Conservation (phyloP, 2,113 vertebrate species). For the Odontesthes bonariensis region DNA sequence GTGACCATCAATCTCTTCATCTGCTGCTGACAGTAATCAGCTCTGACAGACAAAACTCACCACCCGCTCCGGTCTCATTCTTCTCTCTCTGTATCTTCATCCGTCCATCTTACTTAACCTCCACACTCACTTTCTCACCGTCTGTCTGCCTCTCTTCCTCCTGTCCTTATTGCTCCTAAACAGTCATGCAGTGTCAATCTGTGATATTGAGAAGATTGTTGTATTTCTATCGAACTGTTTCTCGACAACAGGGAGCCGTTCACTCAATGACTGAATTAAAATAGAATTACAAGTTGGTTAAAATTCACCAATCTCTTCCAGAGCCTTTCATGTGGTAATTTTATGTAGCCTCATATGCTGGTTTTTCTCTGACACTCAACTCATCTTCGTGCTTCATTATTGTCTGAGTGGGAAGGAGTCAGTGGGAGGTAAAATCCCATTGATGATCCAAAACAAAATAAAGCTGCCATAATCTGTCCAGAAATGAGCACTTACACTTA, state of each 20-base stretch:
- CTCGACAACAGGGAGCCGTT: conserved; percentile 24
- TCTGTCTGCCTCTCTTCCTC: conserved; percentile 46
- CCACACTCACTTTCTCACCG: conserved; percentile 43
- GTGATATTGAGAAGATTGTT: conserved; percentile 57
- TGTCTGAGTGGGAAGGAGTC: conserved; percentile 27
- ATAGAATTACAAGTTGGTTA: conserved; percentile 30
- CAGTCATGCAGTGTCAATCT: conserved; percentile 38
- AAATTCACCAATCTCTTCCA: conserved; percentile 43
- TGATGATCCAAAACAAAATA: conserved; percentile 25
- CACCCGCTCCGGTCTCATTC: conserved; percentile 17
- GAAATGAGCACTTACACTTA: neutral
- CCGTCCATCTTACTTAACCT: conserved; percentile 64
- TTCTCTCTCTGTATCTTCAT: conserved; percentile 45
- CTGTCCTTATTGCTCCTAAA: conserved; percentile 39
- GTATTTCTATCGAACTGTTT: conserved; percentile 40
- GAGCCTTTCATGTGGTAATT: conserved; percentile 32
- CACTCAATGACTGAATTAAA: conserved; percentile 57
- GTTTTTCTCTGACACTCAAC: neutral
- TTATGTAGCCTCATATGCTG: conserved; percentile 40
- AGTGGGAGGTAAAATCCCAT: conserved; percentile 9
- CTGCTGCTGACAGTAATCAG: conserved; percentile 59
- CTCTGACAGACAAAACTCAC: conserved; percentile 62
- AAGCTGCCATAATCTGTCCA: conserved; percentile 25
- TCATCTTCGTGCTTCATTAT: conserved; percentile 2
- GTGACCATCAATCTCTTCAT: conserved; percentile 65